phyloP scores from a whole-genome alignment of 2,888 invertebrate genomes.

The Heteromyza rotundicornis region DNA sequence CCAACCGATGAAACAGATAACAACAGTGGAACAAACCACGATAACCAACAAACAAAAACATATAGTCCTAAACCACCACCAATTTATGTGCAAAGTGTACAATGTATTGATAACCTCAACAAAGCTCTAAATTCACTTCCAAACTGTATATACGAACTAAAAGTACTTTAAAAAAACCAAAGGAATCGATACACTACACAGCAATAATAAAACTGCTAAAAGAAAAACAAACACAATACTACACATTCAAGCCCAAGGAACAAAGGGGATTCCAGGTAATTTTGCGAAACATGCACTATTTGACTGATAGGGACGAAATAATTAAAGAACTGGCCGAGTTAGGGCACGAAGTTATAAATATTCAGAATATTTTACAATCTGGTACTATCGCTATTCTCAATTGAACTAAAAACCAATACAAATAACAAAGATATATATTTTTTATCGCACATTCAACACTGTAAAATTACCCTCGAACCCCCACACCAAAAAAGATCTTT shows the following conservation, averaged over 20 bases:
- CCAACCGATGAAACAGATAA: background rate
- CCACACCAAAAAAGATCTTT: constrained; percentile 13
- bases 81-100: constrained; percentile 4
- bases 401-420: constrained; percentile 11
- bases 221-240: background rate
- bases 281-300: constrained; percentile 10
- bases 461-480: constrained; percentile 13
- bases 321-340: constrained; percentile 7
- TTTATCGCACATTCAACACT: constrained; percentile 1
- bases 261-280: constrained; percentile 6
- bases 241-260: constrained; percentile 10
- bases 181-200: background rate
- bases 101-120: background rate
- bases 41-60: background rate
- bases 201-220: background rate
- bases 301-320: constrained; percentile 9
- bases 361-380: constrained; percentile 12
- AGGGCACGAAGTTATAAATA: constrained; percentile 1
- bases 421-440: constrained; percentile 16
- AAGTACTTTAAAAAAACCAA: background rate
- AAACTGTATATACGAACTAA: background rate
- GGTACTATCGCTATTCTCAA: background rate
- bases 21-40: background rate
- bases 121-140: background rate
- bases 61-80: background rate